A percentile compares a stretch with the other conserved stretches of the same genome.
Conservation (phyloP, 2,797 vertebrate genomes). For the Cephalopachus bancanus region DNA sequence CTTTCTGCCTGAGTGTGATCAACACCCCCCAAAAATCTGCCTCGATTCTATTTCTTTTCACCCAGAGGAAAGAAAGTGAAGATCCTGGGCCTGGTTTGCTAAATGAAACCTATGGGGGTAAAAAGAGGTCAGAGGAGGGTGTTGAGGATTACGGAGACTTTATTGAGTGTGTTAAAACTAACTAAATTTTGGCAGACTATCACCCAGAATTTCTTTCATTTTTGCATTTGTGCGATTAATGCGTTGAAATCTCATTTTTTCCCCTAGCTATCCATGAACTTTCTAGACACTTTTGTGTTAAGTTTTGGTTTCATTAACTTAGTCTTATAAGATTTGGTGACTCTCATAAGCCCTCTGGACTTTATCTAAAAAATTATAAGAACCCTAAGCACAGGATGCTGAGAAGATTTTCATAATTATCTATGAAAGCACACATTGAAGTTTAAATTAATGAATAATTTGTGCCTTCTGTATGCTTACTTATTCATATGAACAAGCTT, state of each 20-base stretch:
- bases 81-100: neutral
- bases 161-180: neutral
- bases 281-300: neutral
- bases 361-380: constrained; percentile 36
- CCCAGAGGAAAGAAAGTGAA: neutral
- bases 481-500: neutral
- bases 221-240: neutral
- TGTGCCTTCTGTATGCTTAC: neutral
- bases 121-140: neutral
- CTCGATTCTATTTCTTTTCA: neutral
- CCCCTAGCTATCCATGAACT: neutral
- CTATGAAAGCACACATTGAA: neutral
- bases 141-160: neutral
- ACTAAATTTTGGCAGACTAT: constrained; percentile 17
- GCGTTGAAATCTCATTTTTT: constrained; percentile 24
- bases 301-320: constrained; percentile 34
- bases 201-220: neutral
- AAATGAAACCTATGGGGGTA: neutral
- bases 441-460: neutral
- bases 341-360: neutral
- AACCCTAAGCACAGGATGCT: neutral
- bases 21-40: neutral
- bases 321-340: neutral
- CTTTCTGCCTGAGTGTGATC: neutral
- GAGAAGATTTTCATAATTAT: neutral